Evolutionary conservation across 2,113 vertebrate genomes (phyloP), one percentile per base, ranked within the genome.

Genomic region (Apodemus sylvaticus): DNA sequence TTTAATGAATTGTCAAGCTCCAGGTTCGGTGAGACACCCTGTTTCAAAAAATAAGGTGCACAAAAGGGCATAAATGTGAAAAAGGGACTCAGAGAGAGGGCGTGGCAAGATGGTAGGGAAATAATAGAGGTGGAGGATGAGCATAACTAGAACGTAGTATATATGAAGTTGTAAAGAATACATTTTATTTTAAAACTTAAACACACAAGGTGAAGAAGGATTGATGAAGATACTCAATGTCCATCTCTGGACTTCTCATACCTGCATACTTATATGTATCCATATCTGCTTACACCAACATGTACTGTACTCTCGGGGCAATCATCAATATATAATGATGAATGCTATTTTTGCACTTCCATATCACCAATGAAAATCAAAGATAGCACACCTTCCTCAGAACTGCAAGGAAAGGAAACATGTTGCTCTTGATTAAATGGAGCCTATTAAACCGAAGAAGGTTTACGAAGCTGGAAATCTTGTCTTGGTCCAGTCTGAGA

Each of bases 371-470:
- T 88, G 48, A 94, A 94, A 60, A 92, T 45, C 62, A 83, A 58
- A 92, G 55, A 42, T 2, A 83, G 73, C 58, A 94, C 71, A 89
- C 31, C 91, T 89, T 31, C 68, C 73, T 70, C 78, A 93, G 45
- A 86, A 92, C 70, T 88, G 0, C 53, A 89, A 51, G 70, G 90
- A 42, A 95, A 90, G 86, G 60, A 94, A 79, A 76, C 1, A 42
- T 1, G 31, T 36, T 93, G 92, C 31, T 94, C 29, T 66, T 16
- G 42, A 92, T 92, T 90, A 96, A 95, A 78, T 88, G 86, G 42
- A 16, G 45, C 58, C 55, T 79, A 39, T 19, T 88, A 91, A 95
- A 53, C 34, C 76, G 96, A 73, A 66, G n/a, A 55, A 87, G n/a
- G 83, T 60, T 74, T 58, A 77, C 51, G 31, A 89, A n/a, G 16